These are phyloP conservation scores for Columba livia DNA, from an alignment of 2,113 vertebrate species.

Conservation along the genomic window DNA sequence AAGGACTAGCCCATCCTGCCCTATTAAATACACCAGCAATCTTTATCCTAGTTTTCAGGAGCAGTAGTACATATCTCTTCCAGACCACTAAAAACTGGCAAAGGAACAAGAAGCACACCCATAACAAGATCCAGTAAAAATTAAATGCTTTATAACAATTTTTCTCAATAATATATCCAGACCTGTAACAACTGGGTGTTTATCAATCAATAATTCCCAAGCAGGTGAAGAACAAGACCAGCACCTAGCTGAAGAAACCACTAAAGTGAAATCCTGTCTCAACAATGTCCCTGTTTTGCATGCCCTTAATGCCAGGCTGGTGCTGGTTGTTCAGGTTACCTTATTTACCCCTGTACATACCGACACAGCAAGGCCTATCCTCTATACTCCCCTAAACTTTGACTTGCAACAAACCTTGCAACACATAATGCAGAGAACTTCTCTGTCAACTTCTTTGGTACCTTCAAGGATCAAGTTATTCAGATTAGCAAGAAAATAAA, in stretches of 20 bases:
- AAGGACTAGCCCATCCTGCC: background rate
- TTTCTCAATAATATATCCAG: background rate
- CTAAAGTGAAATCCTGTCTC: background rate
- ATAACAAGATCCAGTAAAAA: background rate
- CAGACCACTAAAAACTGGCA: background rate
- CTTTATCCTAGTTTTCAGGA: background rate
- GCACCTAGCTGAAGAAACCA: background rate
- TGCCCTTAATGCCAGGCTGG: background rate
- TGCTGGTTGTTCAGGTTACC: background rate
- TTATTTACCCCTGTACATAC: background rate
- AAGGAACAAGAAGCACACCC: background rate
- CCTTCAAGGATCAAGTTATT: constrained; percentile 28
- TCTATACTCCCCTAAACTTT: background rate
- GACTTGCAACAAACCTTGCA: background rate
- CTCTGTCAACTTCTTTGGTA: background rate
- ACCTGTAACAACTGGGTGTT: background rate
- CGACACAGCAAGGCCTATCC: background rate
- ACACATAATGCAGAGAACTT: background rate
- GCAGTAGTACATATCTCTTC: background rate
- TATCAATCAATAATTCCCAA: background rate
- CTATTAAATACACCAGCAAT: background rate
- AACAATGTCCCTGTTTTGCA: background rate
- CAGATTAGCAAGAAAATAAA: background rate
- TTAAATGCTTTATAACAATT: background rate
- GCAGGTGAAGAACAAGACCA: background rate